phyloP scores from a whole-genome alignment of 2,888 invertebrate genomes.

The Abrostola triplasia region DNA sequence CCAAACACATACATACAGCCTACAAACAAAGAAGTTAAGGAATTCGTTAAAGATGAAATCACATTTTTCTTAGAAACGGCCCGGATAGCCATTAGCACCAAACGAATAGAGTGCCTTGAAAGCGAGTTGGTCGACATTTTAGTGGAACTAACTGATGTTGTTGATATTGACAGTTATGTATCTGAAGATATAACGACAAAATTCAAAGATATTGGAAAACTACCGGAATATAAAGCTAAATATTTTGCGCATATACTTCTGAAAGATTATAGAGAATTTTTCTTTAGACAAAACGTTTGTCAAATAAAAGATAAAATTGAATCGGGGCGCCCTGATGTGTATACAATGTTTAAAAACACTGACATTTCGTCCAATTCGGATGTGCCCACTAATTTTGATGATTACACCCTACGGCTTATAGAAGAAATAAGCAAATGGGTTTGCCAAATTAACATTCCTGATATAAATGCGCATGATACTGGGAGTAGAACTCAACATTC shows the following conservation, averaged over 20 bases:
- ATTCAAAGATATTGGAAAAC: constrained; percentile 33
- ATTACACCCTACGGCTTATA: constrained; percentile 24
- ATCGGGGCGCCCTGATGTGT: constrained; percentile 16
- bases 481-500: neutral
- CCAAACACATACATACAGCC: constrained; percentile 34
- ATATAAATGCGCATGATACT: no score
- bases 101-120: constrained; percentile 35
- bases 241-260: constrained; percentile 41
- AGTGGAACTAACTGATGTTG: constrained; percentile 28
- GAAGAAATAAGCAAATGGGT: constrained; percentile 44
- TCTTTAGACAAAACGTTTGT: constrained; percentile 40
- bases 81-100: constrained; percentile 21
- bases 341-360: constrained; percentile 18
- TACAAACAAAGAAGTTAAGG: constrained; percentile 42
- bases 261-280: constrained; percentile 43
- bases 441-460: constrained; percentile 16
- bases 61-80: constrained; percentile 38
- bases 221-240: constrained; percentile 40
- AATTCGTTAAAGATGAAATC: constrained; percentile 47
- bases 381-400: constrained; percentile 9
- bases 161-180: constrained; percentile 28
- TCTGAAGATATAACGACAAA: constrained; percentile 17
- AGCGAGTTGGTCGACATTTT: constrained; percentile 28
- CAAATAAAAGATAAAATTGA: constrained; percentile 10
- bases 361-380: constrained; percentile 2